Evolutionary conservation across 2,797 vertebrate species (phyloP).

Genomic region (Antrozous pallidus): DNA sequence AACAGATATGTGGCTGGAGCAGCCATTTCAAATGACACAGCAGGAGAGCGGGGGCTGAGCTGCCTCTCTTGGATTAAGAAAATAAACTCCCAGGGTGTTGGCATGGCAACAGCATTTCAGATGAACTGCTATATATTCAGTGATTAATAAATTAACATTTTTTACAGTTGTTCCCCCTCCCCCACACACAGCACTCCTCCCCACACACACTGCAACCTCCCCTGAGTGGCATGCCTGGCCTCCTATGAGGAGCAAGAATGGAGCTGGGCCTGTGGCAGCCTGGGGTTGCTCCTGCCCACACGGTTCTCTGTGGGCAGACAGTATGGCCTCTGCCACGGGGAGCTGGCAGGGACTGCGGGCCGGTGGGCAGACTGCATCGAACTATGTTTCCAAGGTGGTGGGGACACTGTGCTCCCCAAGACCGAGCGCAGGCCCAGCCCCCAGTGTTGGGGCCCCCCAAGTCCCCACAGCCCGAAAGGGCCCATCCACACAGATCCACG

Average conservation of each 20-base stretch:
- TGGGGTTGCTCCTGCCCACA: neutral
- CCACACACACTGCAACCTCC: neutral
- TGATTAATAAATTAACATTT: constrained; percentile 93
- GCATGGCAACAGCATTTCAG: constrained; percentile 95
- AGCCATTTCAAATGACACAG: constrained; percentile 89
- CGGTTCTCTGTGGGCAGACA: neutral
- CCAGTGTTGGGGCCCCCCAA: neutral
- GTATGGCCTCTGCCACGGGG: neutral
- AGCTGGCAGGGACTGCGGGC: too few relatives aligned
- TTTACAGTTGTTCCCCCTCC: constrained; percentile 82
- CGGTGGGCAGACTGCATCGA: neutral
- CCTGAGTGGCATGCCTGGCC: constrained; percentile 63
- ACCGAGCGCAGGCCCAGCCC: neutral
- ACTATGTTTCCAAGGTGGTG: rapidly evolving
- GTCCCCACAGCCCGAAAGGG: neutral
- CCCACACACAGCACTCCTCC: neutral
- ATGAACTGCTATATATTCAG: constrained; percentile 88
- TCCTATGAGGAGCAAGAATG: constrained; percentile 29
- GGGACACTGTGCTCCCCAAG: too few relatives aligned
- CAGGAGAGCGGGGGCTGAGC: constrained; percentile 92
- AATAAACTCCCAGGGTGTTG: constrained; percentile 98
- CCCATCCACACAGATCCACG: too few relatives aligned
- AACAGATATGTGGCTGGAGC: constrained; percentile 84
- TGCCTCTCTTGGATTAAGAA: constrained; percentile 95
- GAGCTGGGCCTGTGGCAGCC: rapidly evolving